phyloP scores from a whole-genome alignment of 2,113 vertebrate genomes.

The Cyrtonyx montezumae region DNA sequence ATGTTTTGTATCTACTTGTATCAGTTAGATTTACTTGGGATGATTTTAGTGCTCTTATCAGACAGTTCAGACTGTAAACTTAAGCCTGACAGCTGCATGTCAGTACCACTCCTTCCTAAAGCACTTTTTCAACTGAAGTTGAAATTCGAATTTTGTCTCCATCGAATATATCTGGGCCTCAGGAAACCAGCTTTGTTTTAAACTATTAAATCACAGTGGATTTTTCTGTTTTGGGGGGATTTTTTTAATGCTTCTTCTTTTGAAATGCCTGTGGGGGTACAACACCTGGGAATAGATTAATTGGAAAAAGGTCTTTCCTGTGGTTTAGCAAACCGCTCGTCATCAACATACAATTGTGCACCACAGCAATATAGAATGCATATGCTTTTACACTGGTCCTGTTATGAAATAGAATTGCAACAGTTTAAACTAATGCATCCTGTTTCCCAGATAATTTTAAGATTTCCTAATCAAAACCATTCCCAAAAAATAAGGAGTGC shows the following conservation, averaged over 20 bases:
- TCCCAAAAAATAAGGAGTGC: background rate
- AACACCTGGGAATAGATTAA: background rate
- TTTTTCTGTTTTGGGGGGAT: background rate
- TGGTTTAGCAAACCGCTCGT: background rate
- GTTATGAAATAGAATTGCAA: constrained; percentile 16
- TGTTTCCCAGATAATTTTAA: constrained; percentile 25
- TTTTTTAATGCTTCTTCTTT: background rate
- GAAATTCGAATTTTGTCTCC: background rate
- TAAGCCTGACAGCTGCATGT: background rate
- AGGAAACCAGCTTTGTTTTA: background rate
- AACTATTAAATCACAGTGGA: background rate
- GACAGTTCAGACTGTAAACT: background rate
- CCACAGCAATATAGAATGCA: background rate
- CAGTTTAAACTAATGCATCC: constrained; percentile 30
- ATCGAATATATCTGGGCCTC: background rate
- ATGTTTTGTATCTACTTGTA: background rate
- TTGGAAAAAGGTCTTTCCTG: background rate
- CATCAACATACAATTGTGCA: background rate
- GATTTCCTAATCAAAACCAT: constrained; percentile 50
- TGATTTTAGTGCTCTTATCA: background rate
- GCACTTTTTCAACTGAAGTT: background rate
- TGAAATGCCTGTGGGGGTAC: background rate
- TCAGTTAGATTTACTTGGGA: background rate
- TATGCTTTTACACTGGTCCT: background rate
- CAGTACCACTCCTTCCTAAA: background rate